Conservation (phyloP, 2,797 vertebrate genomes). For the Stomatorhinus walkeri region DNA sequence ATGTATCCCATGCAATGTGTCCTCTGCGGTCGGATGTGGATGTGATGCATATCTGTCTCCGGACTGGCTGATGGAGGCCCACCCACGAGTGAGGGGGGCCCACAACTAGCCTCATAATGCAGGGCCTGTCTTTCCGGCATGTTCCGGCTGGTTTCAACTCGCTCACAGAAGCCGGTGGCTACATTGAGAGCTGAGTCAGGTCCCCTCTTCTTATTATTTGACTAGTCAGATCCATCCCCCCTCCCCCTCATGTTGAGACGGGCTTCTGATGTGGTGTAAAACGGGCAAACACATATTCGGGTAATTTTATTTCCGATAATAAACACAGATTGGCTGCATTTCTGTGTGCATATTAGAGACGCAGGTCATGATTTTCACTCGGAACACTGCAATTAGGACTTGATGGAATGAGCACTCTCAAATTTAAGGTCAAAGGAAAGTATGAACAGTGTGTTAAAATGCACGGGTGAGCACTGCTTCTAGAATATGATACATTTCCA, state of each 20-base stretch:
- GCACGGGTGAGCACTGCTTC: not conserved
- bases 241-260: not conserved
- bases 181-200: not conserved
- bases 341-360: not conserved
- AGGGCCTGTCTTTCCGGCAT: not conserved
- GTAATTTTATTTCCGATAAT: not conserved
- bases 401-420: not conserved
- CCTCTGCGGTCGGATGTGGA: not conserved
- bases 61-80: not conserved
- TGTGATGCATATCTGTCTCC: not conserved
- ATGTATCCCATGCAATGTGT: not conserved
- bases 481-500: not conserved
- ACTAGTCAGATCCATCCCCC: not conserved
- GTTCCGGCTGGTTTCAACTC: not conserved
- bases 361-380: not conserved
- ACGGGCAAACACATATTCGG: not conserved
- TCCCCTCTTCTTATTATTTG: constrained; percentile 1
- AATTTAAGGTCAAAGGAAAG: not conserved
- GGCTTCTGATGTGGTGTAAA: not conserved
- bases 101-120: not conserved
- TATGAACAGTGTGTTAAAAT: not conserved
- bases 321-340: not conserved
- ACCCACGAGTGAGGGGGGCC: not conserved
- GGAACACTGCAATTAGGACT: not conserved
- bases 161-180: not conserved